Base-by-base conservation (phyloP, 2,113 vertebrate species). In the Pelmatolapia mariae region DNA sequence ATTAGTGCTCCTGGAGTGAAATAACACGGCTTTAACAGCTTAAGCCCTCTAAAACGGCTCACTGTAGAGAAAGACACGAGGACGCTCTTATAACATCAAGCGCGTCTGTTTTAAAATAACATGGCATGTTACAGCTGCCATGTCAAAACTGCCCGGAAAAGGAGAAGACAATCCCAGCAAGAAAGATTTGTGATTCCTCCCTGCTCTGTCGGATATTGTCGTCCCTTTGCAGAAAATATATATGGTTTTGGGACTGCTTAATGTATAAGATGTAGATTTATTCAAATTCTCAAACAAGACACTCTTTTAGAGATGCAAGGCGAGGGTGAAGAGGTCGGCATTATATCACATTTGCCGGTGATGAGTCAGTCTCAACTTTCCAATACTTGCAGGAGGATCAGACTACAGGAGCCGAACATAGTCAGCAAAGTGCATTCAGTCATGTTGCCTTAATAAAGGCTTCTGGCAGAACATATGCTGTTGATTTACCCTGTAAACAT, bases 1-100 rank as follows among this genome's bases (percentile, higher is more conserved):
- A 90, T 93, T 81, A 90, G 86, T 92, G 85, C 85, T 33, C 22
- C 82, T 80, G 59, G 86, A 92, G 91, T 91, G 83, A 92, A 93
- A 93, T 89, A 84, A 66, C 86, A 84, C 81, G 82, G 76, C 90
- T 81, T 80, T 57, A 82, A 85, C 82, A 66, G 86, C 76, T 86
- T 87, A 81, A 88, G 59, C 31, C 66, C 29, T 87, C 38, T 80
- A 13, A 66, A 43, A 88, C 10, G 84, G 71, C 71, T 83, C 40
- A 2, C 82, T 36, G 87, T 15, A 85, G 83, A 61, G 53, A 85
- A 38, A 85, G 81, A 43, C 54, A 78, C 12, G 5, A 57, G 16
- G 3, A 8, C 78, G 56, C 43, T 53, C 45, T 16, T 81, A 7
- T 57, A 38, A 82, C 68, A 31, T 79, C 50, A 29, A 26, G 45